A percentile compares a stretch with the other conserved stretches of the same genome.
Conservation (phyloP, 1,140 invertebrate species). For the Scaptomyza pallida region DNA sequence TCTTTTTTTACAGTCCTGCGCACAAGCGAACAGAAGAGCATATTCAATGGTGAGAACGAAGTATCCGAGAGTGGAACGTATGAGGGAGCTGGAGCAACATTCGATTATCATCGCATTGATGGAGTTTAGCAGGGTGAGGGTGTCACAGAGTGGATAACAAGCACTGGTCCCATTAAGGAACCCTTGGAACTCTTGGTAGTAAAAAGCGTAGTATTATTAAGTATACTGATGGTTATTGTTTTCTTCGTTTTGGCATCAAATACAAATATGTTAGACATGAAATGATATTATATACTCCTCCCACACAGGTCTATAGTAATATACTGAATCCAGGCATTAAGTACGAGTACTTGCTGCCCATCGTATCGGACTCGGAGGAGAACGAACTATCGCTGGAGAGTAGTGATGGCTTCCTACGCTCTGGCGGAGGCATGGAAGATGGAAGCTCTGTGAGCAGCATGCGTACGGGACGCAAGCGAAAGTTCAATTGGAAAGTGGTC, state of each 20-base stretch:
- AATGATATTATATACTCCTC: too few relatives aligned
- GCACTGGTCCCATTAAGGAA: constrained; percentile 89
- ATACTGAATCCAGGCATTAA: constrained; percentile 93
- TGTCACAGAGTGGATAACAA: constrained; percentile 82
- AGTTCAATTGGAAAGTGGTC: constrained; percentile 91
- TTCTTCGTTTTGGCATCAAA: too few relatives aligned
- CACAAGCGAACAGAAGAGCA: constrained; percentile 89
- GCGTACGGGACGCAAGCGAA: constrained; percentile 85
- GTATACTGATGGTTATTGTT: too few relatives aligned
- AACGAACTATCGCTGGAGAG: constrained; percentile 77
- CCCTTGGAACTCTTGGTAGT: constrained; percentile 92
- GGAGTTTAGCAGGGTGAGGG: constrained; percentile 71
- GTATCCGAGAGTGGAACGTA: constrained; percentile 89
- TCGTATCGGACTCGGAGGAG: constrained; percentile 83
- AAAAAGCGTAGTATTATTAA: too few relatives aligned
- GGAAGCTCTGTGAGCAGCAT: constrained; percentile 51
- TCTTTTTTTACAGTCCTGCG: constrained; percentile 85
- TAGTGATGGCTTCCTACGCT: constrained; percentile 68
- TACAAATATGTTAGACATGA: too few relatives aligned
- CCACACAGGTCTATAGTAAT: constrained; percentile 89
- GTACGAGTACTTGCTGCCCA: constrained; percentile 92
- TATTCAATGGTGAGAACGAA: constrained; percentile 90
- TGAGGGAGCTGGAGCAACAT: constrained; percentile 90
- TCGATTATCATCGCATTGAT: constrained; percentile 89
- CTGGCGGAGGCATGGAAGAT: constrained; percentile 55